Evolutionary conservation across 2,113 vertebrate genomes (phyloP), one percentile per base, ranked within the genome.

Genomic region (Anthoscopus minutus): DNA sequence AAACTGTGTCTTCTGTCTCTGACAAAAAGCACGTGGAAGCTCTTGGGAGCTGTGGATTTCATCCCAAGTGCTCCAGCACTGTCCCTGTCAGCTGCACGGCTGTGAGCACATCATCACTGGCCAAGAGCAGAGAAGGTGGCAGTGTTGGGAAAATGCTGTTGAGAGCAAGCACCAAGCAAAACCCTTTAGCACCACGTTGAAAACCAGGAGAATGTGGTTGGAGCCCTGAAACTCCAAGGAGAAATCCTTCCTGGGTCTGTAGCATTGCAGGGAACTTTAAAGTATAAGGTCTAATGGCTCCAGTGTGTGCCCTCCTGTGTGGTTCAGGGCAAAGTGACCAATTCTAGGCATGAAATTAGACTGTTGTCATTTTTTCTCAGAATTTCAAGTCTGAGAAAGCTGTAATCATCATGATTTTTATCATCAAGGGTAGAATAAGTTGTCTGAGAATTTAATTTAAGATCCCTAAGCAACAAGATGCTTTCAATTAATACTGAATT

Each of bases 371-470:
- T 88, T 53, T 93, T 89, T 62, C 56, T 69, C 23, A 35, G 80
- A 86, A 86, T 91, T 92, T 38, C 42, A 23, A 61, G 53, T 61
- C 66, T 83, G 71, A 86, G 73, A 79, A 77, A 91, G 18, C 51
- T 4, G 11, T 69, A 85, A 7, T 48, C 65, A 50, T 50, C 50
- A 35, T 5, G 4, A 31, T 57, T 86, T 69, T 44, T 53, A 28
- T 84, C 83, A 86, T 44, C 9, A 4, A 70, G 23, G 17, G 56
- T 14, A 86, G 53, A 72, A 84, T 42, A 64, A 80, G 69, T 91
- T 93, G 81, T 28, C 74, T 81, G 48, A 42, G 57, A 88, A 80
- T 62, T 28, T 37, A 56, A 77, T 86, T 93, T 88, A 37, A 86
- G 47, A 66, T 89, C 76, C 58, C 51, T 37, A 15, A 65, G 54